Evolutionary conservation across 1,140 invertebrate genomes (phyloP).

Genomic region (Aplysia californica): DNA sequence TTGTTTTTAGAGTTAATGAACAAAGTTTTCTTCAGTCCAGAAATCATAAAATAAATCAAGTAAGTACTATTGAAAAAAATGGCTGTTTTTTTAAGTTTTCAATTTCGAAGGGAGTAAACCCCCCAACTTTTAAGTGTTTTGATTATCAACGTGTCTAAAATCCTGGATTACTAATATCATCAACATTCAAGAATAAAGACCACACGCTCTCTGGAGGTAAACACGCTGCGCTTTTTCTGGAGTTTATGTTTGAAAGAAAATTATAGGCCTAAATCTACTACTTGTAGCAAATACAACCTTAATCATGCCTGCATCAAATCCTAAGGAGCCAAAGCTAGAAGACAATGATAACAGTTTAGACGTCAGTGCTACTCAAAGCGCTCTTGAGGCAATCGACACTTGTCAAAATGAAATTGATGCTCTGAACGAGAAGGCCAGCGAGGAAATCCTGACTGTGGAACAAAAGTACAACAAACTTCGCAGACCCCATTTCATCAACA

Average conservation of each 20-base stretch:
- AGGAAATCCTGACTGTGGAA: constrained; percentile 91
- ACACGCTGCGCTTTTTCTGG: neutral
- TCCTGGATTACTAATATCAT: neutral
- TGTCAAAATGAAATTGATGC: constrained; percentile 68
- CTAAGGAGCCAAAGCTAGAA: neutral
- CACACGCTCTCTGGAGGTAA: neutral
- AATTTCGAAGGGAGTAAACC: too few relatives aligned
- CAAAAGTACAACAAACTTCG: constrained; percentile 90
- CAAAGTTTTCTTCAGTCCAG: too few relatives aligned
- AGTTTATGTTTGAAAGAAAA: neutral
- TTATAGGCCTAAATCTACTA: neutral
- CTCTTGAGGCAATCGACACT: constrained; percentile 68
- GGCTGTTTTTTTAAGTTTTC: too few relatives aligned
- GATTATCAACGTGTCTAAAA: too few relatives aligned
- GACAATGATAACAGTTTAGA: neutral
- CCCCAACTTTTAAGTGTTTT: too few relatives aligned
- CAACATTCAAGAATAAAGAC: neutral
- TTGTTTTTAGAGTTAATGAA: too few relatives aligned
- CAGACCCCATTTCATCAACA: constrained; percentile 85
- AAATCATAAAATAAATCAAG: too few relatives aligned
- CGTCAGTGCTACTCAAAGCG: constrained; percentile 48
- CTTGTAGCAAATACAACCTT: neutral
- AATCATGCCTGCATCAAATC: neutral
- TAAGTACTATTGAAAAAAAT: too few relatives aligned
- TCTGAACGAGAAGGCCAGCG: constrained; percentile 76